These are phyloP conservation scores for Cataglyphis rosenhaueri DNA, from an alignment of 2,888 invertebrate genomes.

Conservation along the genomic window DNA sequence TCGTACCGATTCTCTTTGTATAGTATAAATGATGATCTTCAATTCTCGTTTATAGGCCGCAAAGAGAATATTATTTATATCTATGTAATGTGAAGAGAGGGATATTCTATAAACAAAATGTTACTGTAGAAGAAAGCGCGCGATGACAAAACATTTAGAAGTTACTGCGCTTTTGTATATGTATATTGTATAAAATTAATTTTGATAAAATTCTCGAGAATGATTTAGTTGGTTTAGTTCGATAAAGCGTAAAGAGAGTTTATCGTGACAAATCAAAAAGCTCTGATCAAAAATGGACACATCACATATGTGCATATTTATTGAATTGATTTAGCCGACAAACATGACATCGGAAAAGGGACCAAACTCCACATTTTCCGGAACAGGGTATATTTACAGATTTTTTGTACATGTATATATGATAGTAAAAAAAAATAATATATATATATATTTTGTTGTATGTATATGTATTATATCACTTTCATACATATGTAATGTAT, in stretches of 20 bases:
- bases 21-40: neutral
- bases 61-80: constrained; percentile 3
- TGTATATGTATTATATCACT: constrained; percentile 60
- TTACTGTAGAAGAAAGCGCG: neutral
- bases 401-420: constrained; percentile 53
- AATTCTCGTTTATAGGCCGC: neutral
- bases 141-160: neutral
- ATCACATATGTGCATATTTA: constrained; percentile 19
- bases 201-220: neutral
- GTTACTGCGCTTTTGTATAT: constrained; percentile 2
- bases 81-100: neutral
- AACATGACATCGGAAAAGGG: constrained; percentile 21
- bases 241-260: constrained; percentile 54
- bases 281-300: constrained; percentile 1
- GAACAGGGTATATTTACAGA: constrained; percentile 64
- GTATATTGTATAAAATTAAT: constrained; percentile 49
- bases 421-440: constrained; percentile 40
- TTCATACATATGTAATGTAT: constrained; percentile 59
- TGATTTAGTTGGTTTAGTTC: constrained; percentile 49
- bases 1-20: neutral
- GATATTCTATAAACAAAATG: neutral
- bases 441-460: constrained; percentile 74
- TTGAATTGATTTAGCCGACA: constrained; percentile 44
- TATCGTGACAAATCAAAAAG: neutral
- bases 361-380: constrained; percentile 50